Conservation (phyloP, 2,797 vertebrate genomes). For the Helicolenus hilgendorfi region DNA sequence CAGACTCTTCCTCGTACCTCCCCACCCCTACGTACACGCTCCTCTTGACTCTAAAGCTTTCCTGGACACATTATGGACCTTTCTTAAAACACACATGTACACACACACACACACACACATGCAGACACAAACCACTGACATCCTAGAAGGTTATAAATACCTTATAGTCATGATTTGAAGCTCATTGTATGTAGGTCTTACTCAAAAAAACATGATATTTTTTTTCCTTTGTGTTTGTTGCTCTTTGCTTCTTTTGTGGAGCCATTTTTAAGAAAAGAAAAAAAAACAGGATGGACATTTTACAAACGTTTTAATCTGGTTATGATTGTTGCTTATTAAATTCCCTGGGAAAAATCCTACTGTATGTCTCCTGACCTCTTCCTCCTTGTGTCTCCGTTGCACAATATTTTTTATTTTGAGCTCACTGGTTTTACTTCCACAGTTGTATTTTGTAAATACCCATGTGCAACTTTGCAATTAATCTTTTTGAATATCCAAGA, state of each 20-base stretch:
- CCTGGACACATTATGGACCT: constrained; percentile 86
- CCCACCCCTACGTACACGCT: constrained; percentile 87
- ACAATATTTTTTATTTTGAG: constrained; percentile 23
- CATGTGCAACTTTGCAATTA: constrained; percentile 24
- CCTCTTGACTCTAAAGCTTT: constrained; percentile 92
- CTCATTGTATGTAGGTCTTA: constrained; percentile 91
- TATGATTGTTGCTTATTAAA: constrained; percentile 91
- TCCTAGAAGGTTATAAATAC: constrained; percentile 91
- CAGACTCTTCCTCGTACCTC: constrained; percentile 85
- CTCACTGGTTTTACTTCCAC: constrained; percentile 49
- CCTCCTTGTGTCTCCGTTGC: constrained; percentile 74
- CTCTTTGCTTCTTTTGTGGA: constrained; percentile 92
- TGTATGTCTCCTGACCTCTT: constrained; percentile 88
- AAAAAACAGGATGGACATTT: constrained; percentile 88
- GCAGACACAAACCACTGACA: constrained; percentile 61
- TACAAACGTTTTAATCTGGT: constrained; percentile 90
- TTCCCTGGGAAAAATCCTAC: constrained; percentile 84
- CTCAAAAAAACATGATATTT: constrained; percentile 84
- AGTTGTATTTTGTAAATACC: constrained; percentile 67
- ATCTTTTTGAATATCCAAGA: constrained; percentile 45
- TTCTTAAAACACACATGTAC: constrained; percentile 70
- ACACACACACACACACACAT: constrained; percentile 18
- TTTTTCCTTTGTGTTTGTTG: constrained; percentile 85
- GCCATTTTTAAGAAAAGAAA: constrained; percentile 88
- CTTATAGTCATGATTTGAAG: constrained; percentile 90